Base-by-base conservation (phyloP, 2,113 vertebrate species). In the Prochilodus magdalenae region DNA sequence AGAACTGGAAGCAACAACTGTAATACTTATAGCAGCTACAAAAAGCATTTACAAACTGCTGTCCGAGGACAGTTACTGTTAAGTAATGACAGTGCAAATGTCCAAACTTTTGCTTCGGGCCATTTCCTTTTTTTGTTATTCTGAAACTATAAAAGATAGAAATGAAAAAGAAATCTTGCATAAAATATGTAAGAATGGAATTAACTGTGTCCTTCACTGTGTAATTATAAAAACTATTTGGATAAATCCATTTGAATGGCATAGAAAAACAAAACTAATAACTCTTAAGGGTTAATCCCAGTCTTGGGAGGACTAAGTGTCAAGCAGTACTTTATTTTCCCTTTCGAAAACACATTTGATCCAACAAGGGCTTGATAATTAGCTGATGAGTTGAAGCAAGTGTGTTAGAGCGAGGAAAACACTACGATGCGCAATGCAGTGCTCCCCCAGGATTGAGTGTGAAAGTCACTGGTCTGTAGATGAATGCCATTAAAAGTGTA, bases 371-470 rank as follows among this genome's bases (percentile, higher is more conserved):
- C 62, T 30, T 60, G 67, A 62, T 70, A 62, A 79, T 30, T 57
- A 72, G 67, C 53, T 44, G 70, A 72, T 71, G 66, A 79, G 67
- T n/a, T 72, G 77, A 72, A 24, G 33, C 66, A 44, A 79, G 77
- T 49, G 67, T 27, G 13, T 62, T 72, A 72, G 77, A 59, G 66
- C 66, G 36, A 44, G 66, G 24, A 44, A 71, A 30, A 59, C 66
- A 71, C 49, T 40, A n/a, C 40, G 66, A 72, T 27, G 26, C 24
- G 27, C 24, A 76, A 3, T 3, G 24, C n/a, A 29, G 36, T 3
- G 24, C 11, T 79, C 77, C 67, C 77, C 22, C 53, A 79, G 77
- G 77, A 72, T 66, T 16, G 26, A 53, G 26, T 60, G 57, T 70
- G 33, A 70, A 22, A 79, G 70, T 10, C 77, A 79, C 36, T 72